A percentile compares a stretch with the other conserved stretches of the same genome.
phyloP scores from a whole-genome alignment of 2,888 invertebrate genomes.

The Mesorhabditis spiculigera region DNA sequence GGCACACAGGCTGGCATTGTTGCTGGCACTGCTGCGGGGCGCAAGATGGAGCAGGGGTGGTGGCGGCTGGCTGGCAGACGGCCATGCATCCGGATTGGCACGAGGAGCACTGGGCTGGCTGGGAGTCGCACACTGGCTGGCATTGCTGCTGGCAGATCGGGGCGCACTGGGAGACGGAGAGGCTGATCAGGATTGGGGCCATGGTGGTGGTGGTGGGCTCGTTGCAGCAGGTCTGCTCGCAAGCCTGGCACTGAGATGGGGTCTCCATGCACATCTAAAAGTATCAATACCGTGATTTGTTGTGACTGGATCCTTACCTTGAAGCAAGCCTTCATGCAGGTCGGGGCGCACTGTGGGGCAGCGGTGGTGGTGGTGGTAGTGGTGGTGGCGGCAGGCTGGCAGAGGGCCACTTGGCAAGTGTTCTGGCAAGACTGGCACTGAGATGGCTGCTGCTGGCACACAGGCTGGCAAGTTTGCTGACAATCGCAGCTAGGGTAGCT shows the following conservation, averaged over 20 bases:
- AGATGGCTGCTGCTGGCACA: constrained; percentile 3
- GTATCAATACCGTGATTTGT: too few relatives aligned
- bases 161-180: not conserved
- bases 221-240: constrained; percentile 20
- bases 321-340: constrained; percentile 20
- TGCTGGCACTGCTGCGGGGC: constrained; percentile 21
- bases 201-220: constrained; percentile 19
- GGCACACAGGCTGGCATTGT: constrained; percentile 18
- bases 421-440: constrained; percentile 6
- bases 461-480: constrained; percentile 3
- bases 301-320: constrained; percentile 19
- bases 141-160: constrained; percentile 10
- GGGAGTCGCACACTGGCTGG: constrained; percentile 15
- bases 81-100: constrained; percentile 12
- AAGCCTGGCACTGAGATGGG: constrained; percentile 28
- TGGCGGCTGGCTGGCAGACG: constrained; percentile 13
- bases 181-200: constrained; percentile 14
- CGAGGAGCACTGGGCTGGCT: not conserved
- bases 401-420: constrained; percentile 5
- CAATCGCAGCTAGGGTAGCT: not conserved
- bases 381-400: not conserved
- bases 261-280: constrained; percentile 12
- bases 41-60: constrained; percentile 8
- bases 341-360: constrained; percentile 20
- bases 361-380: constrained; percentile 12